phyloP scores from a whole-genome alignment of 2,888 invertebrate genomes.

The Pheosia gnoma region DNA sequence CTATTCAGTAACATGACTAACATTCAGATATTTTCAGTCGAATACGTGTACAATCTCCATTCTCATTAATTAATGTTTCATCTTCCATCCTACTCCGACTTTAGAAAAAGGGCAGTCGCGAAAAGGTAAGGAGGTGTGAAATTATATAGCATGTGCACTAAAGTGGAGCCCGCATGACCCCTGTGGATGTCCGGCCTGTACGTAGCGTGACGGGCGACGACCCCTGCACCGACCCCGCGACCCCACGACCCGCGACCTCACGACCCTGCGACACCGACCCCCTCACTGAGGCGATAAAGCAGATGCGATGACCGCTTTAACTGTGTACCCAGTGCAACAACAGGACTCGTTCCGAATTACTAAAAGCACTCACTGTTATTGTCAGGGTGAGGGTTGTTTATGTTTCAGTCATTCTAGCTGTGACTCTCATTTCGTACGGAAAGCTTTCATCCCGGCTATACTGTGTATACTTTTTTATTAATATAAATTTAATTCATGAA shows the following conservation, averaged over 20 bases:
- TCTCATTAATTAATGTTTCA: conserved; percentile 82
- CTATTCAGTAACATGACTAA: conserved; percentile 22
- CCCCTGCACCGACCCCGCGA: conserved; percentile 44
- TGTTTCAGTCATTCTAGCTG: conserved; percentile 25
- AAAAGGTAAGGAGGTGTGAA: conserved; percentile 88
- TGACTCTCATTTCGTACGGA: conserved; percentile 30
- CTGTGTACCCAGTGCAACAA: conserved; percentile 48
- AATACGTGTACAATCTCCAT: conserved; percentile 67
- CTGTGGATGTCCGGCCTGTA: conserved; percentile 56
- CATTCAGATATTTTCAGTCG: conserved; percentile 40
- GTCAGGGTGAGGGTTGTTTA: conserved; percentile 23
- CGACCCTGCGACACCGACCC: conserved; percentile 16
- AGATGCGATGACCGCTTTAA: conserved; percentile 57
- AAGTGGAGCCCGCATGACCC: conserved; percentile 77
- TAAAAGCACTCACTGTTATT: conserved; percentile 15
- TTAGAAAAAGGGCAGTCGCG: conserved; percentile 95
- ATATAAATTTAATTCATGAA: conserved; percentile 26
- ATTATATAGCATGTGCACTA: conserved; percentile 67
- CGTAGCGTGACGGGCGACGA: conserved; percentile 32
- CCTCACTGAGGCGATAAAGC: conserved; percentile 48
- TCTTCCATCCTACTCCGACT: conserved; percentile 81
- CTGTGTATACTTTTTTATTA: conserved; percentile 22
- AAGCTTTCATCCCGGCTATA: conserved; percentile 48
- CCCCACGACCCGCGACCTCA: conserved; percentile 23
- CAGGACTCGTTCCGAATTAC: conserved; percentile 12